These are phyloP conservation scores for Anoncus sp. DNA, from an alignment of 2,888 invertebrate genomes.

Conservation along the genomic window DNA sequence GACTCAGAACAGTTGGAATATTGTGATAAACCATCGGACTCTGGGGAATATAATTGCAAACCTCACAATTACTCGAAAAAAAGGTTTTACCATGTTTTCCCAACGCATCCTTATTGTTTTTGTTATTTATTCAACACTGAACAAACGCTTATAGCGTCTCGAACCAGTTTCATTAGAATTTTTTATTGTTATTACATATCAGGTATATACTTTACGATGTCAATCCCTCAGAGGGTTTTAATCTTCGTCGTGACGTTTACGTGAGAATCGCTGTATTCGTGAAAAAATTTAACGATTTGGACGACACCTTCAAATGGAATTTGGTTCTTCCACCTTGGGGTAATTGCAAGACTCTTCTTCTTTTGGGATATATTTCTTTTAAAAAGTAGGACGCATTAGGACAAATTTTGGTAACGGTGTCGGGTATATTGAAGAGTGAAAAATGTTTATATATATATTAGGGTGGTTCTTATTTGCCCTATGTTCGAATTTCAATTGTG, in stretches of 20 bases:
- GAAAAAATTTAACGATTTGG: slow-evolving; percentile 85
- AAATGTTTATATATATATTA: too few species aligned
- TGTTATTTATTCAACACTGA: too few species aligned
- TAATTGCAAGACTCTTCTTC: slow-evolving; percentile 68
- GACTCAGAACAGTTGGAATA: slow-evolving; percentile 25
- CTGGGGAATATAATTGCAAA: slow-evolving; percentile 37
- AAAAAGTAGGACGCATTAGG: too few species aligned
- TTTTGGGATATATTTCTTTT: too few species aligned
- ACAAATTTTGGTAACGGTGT: too few species aligned
- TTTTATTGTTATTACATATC: too few species aligned
- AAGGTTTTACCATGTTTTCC: slow-evolving; percentile 36
- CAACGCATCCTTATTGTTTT: background rate
- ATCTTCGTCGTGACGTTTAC: slow-evolving; percentile 97
- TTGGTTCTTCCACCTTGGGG: slow-evolving; percentile 97
- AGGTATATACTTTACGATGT: slow-evolving; percentile 96
- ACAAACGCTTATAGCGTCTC: background rate
- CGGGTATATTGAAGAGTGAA: too few species aligned
- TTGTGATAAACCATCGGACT: slow-evolving; percentile 44
- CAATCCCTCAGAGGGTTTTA: slow-evolving; percentile 98
- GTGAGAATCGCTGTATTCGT: slow-evolving; percentile 95
- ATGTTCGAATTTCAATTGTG: too few species aligned
- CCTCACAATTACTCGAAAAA: slow-evolving; percentile 40
- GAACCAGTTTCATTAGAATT: background rate
- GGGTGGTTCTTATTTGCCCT: too few species aligned
- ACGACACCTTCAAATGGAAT: slow-evolving; percentile 84